phyloP scores from a whole-genome alignment of 2,888 invertebrate species.

The Agonopterix arenella region DNA sequence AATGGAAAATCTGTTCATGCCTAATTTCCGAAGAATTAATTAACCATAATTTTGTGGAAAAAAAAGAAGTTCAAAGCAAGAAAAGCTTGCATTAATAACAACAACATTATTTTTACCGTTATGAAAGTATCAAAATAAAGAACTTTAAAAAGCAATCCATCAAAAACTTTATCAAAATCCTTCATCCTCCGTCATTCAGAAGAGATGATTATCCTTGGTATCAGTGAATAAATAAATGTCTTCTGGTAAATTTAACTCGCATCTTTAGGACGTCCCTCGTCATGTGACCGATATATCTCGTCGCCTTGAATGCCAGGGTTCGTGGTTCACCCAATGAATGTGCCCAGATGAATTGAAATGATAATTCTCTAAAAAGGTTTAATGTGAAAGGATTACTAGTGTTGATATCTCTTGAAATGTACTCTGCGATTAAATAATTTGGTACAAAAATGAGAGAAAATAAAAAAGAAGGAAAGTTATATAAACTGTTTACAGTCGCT shows the following conservation, averaged over 20 bases:
- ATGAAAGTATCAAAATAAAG: too few relatives aligned
- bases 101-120: too few relatives aligned
- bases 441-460: too few relatives aligned
- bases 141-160: slow-evolving; percentile 13
- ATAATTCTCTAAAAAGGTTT: slow-evolving; percentile 61
- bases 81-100: too few relatives aligned
- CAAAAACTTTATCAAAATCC: slow-evolving; percentile 13
- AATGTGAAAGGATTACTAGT: background rate
- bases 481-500: too few relatives aligned
- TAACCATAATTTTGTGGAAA: too few relatives aligned
- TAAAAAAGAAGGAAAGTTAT: too few relatives aligned
- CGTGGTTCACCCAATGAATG: slow-evolving; percentile 59
- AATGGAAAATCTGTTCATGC: too few relatives aligned
- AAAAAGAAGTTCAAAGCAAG: too few relatives aligned
- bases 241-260: slow-evolving; percentile 74
- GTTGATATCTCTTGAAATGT: too few relatives aligned
- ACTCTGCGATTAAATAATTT: too few relatives aligned
- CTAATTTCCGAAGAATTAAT: too few relatives aligned
- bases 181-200: slow-evolving; percentile 28
- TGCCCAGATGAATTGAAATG: slow-evolving; percentile 74
- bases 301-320: slow-evolving; percentile 59
- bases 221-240: slow-evolving; percentile 70
- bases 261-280: slow-evolving; percentile 59
- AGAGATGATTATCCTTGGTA: slow-evolving; percentile 55
- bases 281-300: slow-evolving; percentile 63